Conservation (phyloP, 2,797 vertebrate genomes). For the Rhynchonycteris naso region DNA sequence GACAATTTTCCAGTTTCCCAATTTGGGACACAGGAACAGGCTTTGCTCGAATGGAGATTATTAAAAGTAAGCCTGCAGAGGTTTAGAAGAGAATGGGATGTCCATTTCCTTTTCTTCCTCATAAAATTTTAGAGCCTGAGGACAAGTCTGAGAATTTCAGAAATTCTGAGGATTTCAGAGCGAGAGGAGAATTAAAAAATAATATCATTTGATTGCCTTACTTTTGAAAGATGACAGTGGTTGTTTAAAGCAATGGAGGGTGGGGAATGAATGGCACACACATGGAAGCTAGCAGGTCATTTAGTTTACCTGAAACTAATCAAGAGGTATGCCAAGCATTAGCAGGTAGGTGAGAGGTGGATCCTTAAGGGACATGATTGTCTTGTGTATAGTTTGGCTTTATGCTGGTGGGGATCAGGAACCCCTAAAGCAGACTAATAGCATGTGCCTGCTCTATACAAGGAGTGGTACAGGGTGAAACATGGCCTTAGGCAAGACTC, state of each 20-base stretch:
- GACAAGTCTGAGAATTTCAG: background rate
- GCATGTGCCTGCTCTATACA: background rate
- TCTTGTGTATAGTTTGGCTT: background rate
- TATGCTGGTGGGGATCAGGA: background rate
- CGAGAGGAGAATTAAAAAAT: background rate
- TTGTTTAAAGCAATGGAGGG: background rate
- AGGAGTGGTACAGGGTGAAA: background rate
- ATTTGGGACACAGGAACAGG: background rate
- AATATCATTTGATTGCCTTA: background rate
- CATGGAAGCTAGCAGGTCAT: background rate
- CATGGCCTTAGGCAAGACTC: background rate
- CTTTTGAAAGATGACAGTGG: background rate
- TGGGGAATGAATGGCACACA: background rate
- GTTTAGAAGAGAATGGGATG: background rate
- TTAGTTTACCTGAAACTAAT: background rate
- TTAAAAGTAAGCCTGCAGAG: background rate
- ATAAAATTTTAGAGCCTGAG: background rate
- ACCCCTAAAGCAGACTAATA: background rate
- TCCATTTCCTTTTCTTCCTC: background rate
- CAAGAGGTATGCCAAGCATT: background rate
- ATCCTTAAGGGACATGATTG: background rate
- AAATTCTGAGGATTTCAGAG: background rate
- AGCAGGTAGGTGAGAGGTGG: background rate
- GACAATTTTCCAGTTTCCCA: background rate
- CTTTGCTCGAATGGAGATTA: background rate